Evolutionary conservation across 2,888 invertebrate species (phyloP).

Genomic region (Hoplodrina blanda): DNA sequence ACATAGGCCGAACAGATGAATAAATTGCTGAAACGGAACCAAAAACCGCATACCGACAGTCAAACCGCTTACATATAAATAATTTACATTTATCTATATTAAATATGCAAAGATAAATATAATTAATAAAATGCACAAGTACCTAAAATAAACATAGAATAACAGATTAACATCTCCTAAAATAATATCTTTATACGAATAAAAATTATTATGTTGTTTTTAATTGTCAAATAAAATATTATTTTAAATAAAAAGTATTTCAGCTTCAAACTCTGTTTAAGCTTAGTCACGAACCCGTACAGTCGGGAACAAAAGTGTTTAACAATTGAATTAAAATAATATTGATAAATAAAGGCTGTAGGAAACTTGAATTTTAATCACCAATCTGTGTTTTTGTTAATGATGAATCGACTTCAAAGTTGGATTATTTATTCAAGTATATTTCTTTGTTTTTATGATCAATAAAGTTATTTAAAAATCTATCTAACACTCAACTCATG

Average conservation of each 20-base stretch:
- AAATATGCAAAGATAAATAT: constrained; percentile 52
- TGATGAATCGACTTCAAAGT: not conserved
- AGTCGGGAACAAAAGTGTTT: constrained; percentile 69
- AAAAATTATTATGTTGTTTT: constrained; percentile 85
- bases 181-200: constrained; percentile 88
- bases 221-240: constrained; percentile 87
- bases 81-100: constrained; percentile 46
- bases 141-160: constrained; percentile 69
- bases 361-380: not conserved
- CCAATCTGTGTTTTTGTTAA: not conserved
- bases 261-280: constrained; percentile 78
- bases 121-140: constrained; percentile 67
- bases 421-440: not conserved
- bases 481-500: not conserved
- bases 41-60: constrained; percentile 47
- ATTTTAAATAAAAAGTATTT: constrained; percentile 84
- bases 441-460: not conserved
- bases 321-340: constrained; percentile 18
- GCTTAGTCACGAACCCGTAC: constrained; percentile 85
- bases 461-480: not conserved
- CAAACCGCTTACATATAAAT: constrained; percentile 47
- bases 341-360: constrained; percentile 4
- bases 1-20: constrained; percentile 32
- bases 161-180: constrained; percentile 79
- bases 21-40: constrained; percentile 37